These are phyloP conservation scores for Aphodius granarius DNA, from an alignment of 2,888 invertebrate genomes.

Conservation along the genomic window DNA sequence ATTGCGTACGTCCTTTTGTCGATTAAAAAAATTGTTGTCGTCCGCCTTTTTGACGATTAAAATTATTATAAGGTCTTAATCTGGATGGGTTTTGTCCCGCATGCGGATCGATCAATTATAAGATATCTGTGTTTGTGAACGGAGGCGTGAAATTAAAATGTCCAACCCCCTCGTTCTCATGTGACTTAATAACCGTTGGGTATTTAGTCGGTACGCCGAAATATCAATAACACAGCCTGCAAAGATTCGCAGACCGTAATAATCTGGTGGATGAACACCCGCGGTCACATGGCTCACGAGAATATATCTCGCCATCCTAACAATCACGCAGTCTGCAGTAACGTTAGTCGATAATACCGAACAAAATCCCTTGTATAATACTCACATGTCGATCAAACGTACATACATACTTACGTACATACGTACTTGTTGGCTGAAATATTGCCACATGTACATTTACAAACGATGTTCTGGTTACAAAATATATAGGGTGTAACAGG, in stretches of 20 bases:
- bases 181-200: background rate
- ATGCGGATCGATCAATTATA: constrained; percentile 2
- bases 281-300: background rate
- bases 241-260: background rate
- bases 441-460: too few species aligned
- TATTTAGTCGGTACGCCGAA: constrained; percentile 3
- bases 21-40: background rate
- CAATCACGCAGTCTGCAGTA: background rate
- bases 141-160: constrained; percentile 10
- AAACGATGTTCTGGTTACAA: too few species aligned
- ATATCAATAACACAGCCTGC: constrained; percentile 4
- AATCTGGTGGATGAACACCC: background rate
- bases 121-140: constrained; percentile 12
- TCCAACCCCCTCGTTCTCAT: background rate
- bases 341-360: background rate
- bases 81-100: background rate
- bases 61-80: background rate
- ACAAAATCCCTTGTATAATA: background rate
- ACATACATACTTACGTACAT: too few species aligned
- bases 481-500: too few species aligned
- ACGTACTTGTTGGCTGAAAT: too few species aligned
- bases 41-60: background rate
- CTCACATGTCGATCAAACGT: too few species aligned
- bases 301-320: background rate
- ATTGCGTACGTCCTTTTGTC: background rate